A percentile compares a stretch with the other conserved stretches of the same genome.
phyloP scores from a whole-genome alignment of 2,797 vertebrate genomes.

The Parauchenoglanis punctatus region DNA sequence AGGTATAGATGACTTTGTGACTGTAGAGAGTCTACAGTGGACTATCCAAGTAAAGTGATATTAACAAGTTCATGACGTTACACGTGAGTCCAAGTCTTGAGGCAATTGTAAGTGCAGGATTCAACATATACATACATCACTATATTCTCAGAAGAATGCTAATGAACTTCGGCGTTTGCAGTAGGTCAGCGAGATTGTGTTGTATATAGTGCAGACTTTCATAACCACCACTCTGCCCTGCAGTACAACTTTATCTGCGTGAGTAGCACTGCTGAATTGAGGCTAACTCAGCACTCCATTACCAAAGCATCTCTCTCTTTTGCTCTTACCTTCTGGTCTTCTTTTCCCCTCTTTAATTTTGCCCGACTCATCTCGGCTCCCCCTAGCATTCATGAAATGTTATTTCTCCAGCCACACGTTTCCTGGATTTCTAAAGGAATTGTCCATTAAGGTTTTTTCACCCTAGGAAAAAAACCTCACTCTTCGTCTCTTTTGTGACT shows the following conservation, averaged over 20 bases:
- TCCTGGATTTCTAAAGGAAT: constrained; percentile 49
- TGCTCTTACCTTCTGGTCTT: neutral
- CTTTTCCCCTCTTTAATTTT: constrained; percentile 1
- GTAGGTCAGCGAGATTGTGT: neutral
- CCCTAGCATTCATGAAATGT: constrained; percentile 28
- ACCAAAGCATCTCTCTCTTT: neutral
- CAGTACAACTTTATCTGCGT: constrained; percentile 5
- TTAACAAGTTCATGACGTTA: neutral
- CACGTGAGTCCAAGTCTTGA: neutral
- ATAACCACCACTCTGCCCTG: neutral
- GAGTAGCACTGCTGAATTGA: constrained; percentile 23
- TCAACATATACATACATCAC: neutral
- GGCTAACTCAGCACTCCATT: constrained; percentile 17
- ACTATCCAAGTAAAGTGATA: neutral
- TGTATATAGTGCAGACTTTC: neutral
- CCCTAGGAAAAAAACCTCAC: constrained; percentile 22
- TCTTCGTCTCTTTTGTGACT: constrained; percentile 21
- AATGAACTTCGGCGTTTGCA: neutral
- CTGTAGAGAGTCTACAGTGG: neutral
- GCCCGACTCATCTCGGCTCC: neutral
- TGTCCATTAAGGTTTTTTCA: constrained; percentile 42
- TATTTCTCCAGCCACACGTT: constrained; percentile 10
- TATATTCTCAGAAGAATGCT: no score
- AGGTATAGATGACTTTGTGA: neutral
- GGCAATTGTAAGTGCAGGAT: neutral